Evolutionary conservation across 2,113 vertebrate species (phyloP), one percentile per base, ranked within the genome.

Genomic region (Entosphenus tridentatus): DNA sequence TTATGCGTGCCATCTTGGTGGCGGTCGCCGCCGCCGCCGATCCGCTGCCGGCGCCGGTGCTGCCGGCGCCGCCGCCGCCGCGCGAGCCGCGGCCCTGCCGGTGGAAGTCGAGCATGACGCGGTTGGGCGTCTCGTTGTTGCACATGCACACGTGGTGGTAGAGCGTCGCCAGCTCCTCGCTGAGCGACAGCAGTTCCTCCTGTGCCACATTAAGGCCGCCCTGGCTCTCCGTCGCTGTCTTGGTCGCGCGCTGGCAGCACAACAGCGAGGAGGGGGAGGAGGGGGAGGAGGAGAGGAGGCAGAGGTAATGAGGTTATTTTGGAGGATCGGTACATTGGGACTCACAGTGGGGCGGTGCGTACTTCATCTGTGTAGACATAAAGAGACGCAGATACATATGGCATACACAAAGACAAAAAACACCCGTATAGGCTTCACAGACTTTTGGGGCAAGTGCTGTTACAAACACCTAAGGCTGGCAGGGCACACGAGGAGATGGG

Each of bases 51-150:
- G 39, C 39, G 39, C 39, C 39, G 86, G 81, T 16, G 88, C 89
- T 7, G 39, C 39, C 39, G 86, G 81, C 16, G 88, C 89, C 81
- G 77, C 89, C 90, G 73, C 90, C 85, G 0, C 81, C 83, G 55
- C 92, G 87, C 8, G 90, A 87, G 56, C 82, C 83, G 56, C 88
- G 84, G 76, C 90, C 89, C 78, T 96, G 92, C 68, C 89, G 82
- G 68, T 96, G 96, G 74, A 96, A 97, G 80, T 98, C 92, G 76
- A 98, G 80, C 92, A 96, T 96, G 73, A 97, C 89, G 9, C 91
- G 84, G 78, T 95, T 98, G 2, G 92, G 93, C 0, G 89, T 98
- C 80, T 98, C 90, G 0, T 98, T 97, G 76, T 98, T 98, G 81
- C 93, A 98, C 72, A 98, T 78, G 78, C 92, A 95, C 56, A 98